Evolutionary conservation across 1,140 invertebrate genomes (phyloP), one percentile per base, ranked within the genome.

Genomic region (Drosophila sp.): DNA sequence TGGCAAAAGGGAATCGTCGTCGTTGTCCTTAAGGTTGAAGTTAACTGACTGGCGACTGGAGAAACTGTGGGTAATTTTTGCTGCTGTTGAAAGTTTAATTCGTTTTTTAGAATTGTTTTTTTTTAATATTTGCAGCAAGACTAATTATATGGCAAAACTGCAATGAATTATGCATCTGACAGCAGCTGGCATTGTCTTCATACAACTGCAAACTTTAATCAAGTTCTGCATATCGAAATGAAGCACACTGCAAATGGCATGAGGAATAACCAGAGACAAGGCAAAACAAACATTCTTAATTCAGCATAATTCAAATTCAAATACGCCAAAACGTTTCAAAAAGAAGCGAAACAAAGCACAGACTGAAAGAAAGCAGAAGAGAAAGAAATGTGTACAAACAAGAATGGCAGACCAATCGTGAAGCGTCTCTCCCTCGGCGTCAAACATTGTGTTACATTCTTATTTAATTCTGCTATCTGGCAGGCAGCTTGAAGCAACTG

Each of bases 261-360:
- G 65, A 50, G 14, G 41, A 43, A 64, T 63, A 74, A 81, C 74
- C 73, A 70, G 51, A 56, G 61, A 50, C 59, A 58, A 58, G 59
- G 57, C 67, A 74, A 65, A 69, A 64, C 76, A 81, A 86, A 87
- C 78, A 87, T 70, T 79, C 78, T 82, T 86, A 86, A 86, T 86
- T 86, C 76, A 70, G 82, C 72, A 86, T 86, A 82, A 86, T 86
- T 86, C 82, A 87, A 86, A 86, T 86, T 86, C 82, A 86, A 87
- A 86, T 84, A 87, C 70, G 51, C 65, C 66, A 67, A 80, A 77
- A 70, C 70, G 64, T 61, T 73, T 56, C 53, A 29, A 54, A 41
- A 59, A 54, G 27, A 18, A 11, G 0, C 46, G 32, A 36, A 36
- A 53, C 50, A 36, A 53, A 53, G 16, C 32, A 18, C 27, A 46